Evolutionary conservation across 2,113 vertebrate genomes (phyloP).

Genomic region (Datnioides undecimradiatus): DNA sequence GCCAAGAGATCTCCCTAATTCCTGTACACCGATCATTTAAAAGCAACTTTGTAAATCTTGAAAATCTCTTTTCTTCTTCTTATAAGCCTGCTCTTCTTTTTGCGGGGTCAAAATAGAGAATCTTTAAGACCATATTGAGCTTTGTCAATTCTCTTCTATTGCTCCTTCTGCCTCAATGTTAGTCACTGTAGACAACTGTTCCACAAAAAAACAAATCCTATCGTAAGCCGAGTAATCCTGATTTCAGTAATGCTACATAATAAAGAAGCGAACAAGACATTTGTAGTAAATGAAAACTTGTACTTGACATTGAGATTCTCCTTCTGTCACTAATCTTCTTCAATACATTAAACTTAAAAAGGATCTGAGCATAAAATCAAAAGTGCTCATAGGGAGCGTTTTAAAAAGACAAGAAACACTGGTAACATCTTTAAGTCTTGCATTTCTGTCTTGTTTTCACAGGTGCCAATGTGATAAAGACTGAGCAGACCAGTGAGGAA

Average conservation of each 20-base stretch:
- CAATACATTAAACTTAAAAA: not conserved
- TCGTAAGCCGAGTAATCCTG: constrained; percentile 80
- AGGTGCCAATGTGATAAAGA: constrained; percentile 75
- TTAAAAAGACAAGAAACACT: not conserved
- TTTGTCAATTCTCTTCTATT: constrained; percentile 36
- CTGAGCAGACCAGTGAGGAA: constrained; percentile 78
- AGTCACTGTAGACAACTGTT: constrained; percentile 59
- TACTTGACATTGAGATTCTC: not conserved
- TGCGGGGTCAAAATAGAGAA: constrained; percentile 24
- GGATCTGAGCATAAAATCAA: not conserved
- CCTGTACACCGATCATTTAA: too few relatives aligned
- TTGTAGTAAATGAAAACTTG: not conserved
- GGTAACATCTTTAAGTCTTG: not conserved
- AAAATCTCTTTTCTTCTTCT: constrained; percentile 39
- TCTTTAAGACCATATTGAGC: constrained; percentile 73
- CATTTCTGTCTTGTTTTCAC: constrained; percentile 38
- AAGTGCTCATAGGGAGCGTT: not conserved
- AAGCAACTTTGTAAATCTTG: constrained; percentile 40
- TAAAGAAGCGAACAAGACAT: not conserved
- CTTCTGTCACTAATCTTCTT: not conserved
- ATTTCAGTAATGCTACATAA: constrained; percentile 2
- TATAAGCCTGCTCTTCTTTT: constrained; percentile 14
- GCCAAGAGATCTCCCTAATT: too few relatives aligned
- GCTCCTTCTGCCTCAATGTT: constrained; percentile 69
- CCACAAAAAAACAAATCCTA: constrained; percentile 40